Evolutionary conservation across 2,888 invertebrate species (phyloP).

Genomic region (Pachliopta kotzebuea): DNA sequence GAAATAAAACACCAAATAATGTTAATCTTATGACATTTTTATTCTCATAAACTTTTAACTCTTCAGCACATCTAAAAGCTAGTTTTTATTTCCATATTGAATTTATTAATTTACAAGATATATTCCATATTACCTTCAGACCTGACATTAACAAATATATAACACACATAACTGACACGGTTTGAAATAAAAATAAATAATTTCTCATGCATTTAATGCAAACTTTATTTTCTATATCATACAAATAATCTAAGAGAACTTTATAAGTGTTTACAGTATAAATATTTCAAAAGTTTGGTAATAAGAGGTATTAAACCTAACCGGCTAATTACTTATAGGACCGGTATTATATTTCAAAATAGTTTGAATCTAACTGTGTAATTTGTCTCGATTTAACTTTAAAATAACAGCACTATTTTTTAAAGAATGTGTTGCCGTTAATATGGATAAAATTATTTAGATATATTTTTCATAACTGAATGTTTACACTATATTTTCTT

Average conservation of each 20-base stretch:
- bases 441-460: too few species aligned
- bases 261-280: too few species aligned
- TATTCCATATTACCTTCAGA: constrained; percentile 17
- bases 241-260: neutral
- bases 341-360: neutral
- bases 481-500: too few species aligned
- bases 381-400: too few species aligned
- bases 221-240: constrained; percentile 4
- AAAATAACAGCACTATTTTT: too few species aligned
- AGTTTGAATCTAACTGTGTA: neutral
- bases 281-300: too few species aligned
- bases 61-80: constrained; percentile 39
- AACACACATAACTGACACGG: constrained; percentile 7
- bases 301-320: neutral
- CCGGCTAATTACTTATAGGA: neutral
- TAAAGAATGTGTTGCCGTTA: too few species aligned
- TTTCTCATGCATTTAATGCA: constrained; percentile 34
- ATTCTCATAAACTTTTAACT: constrained; percentile 41
- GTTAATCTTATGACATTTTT: constrained; percentile 40
- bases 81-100: constrained; percentile 12
- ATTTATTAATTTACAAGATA: constrained; percentile 18
- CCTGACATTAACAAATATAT: constrained; percentile 6
- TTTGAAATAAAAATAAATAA: constrained; percentile 14
- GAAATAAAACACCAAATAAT: constrained; percentile 27
- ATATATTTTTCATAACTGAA: too few species aligned